Evolutionary conservation across 2,888 invertebrate species (phyloP), one percentile per base, ranked within the genome.

Genomic region (Drosophila tanythrix): DNA sequence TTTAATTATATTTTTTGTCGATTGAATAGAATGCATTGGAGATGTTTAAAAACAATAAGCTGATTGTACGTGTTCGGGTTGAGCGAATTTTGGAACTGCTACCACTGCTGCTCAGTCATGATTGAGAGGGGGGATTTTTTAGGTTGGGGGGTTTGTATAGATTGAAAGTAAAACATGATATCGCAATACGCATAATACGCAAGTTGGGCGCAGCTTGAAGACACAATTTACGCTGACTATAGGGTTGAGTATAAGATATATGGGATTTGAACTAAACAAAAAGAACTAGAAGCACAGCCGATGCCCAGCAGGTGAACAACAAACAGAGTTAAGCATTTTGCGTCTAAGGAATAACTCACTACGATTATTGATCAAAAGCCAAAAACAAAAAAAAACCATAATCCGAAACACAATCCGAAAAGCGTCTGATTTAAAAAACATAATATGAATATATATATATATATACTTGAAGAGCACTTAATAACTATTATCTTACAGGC

Each of bases 91-190:
- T 89, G 87, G 87, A 87, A 87, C 87, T 88, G 87, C 90, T 87
- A 87, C 87, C 87, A 87, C 82, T 87, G 87, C 87, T 87, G 87
- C 90, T 87, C 87, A 87, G 87, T 87, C 87, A 87, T 87, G 87
- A 90, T 84, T 82, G 73, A 82, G 68, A 59, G 74, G 65, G 63
- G 27, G 46, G 56, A 25, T 8, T 33, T 52, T 59, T 63, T 43
- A 62, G 52, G 56, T 35, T 31, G 35, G 71, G 57, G 33, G 33
- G 56, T 35, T 43, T 25, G 36, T 33, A 31, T 52, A 66, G 69
- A 61, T 83, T 86, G 70, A 86, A 83, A 76, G 72, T 67, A 84
- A 88, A 84, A 84, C 57, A 83, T 89, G 90, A 89, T 82, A 61
- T 78, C 70, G 88, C 88, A 72, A 79, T 79, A 76, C 81, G 76